Base-by-base conservation (phyloP, 2,113 vertebrate species). In the Acanthisitta chloris region DNA sequence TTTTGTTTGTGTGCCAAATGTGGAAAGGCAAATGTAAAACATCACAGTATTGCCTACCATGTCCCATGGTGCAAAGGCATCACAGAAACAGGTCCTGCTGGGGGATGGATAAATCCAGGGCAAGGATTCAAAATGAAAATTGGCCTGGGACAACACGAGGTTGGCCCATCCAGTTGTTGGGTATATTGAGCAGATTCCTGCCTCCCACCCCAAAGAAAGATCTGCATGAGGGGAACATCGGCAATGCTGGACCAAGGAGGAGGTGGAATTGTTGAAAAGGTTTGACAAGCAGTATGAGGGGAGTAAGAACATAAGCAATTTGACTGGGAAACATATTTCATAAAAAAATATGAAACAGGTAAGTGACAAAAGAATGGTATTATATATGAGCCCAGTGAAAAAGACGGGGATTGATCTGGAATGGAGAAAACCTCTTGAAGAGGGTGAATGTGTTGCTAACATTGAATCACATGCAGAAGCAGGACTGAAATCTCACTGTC, bases 161-260 rank as follows among this genome's bases (percentile, higher is more conserved):
- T 14, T 59, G 65, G 16, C 16, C 29, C 65, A 79, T 36, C 34
- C 29, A 34, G 1, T 10, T 64, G 34, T 31, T 34, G 42, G 34
- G 31, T 80, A 64, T 40, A 64, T 26, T 48, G 42, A 48, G 34
- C 0, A 0, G 55, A 79, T 62, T 0, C 0, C 40, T 62, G 10
- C 48, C 19, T 71, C 24, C 46, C n/a, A 62, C 10, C 15, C 40
- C 16, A 40, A 71, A 62, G 17, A 42, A 34, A 71, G 42, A 55
- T 55, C 34, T 71, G 34, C 24, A 21, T 24, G 55, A 55, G 31
- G 48, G 10, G 10, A 19, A 26, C 1, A 1, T 34, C 61, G 18
- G 40, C 29, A 61, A 29, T 70, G 33, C 40, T n/a, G 40, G 16
- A 55, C 13, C 16, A 25, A 48, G 74, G 24, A 62, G 14, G 31